Evolutionary conservation across 2,113 vertebrate genomes (phyloP).

Genomic region (Monopterus albus): DNA sequence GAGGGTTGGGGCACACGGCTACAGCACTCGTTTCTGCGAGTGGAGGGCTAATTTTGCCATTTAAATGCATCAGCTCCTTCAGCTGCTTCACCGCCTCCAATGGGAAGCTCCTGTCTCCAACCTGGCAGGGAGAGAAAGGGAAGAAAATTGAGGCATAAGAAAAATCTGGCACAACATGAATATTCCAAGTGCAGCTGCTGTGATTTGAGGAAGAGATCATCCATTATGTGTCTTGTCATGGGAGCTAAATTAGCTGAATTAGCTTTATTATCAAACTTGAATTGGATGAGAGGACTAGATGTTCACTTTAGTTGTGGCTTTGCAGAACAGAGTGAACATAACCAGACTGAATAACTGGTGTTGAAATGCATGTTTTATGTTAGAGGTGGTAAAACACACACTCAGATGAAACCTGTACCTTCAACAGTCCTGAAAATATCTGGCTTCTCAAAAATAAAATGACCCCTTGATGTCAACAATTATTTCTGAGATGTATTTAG

Average conservation of each 20-base stretch:
- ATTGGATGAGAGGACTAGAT: not conserved
- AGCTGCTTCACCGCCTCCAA: slow-evolving; percentile 84
- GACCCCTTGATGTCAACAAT: not conserved
- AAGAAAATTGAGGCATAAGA: not conserved
- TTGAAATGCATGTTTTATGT: not conserved
- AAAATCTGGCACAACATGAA: not conserved
- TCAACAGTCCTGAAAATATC: no score
- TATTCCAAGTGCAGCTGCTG: not conserved
- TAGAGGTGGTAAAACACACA: not conserved
- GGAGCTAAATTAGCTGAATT: not conserved
- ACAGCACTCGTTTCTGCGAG: fast-evolving
- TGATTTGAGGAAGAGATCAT: not conserved
- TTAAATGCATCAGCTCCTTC: slow-evolving; percentile 67
- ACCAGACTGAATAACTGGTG: not conserved
- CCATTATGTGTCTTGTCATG: not conserved
- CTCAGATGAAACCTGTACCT: no score
- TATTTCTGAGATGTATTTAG: not conserved
- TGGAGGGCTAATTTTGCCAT: not conserved
- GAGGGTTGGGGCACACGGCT: slow-evolving; percentile 54
- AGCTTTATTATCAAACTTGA: not conserved
- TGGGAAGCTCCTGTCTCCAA: slow-evolving; percentile 79
- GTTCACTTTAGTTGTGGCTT: not conserved
- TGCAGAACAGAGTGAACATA: not conserved
- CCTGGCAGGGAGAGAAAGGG: slow-evolving; percentile 61
- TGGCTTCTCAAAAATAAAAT: no score